A percentile compares a stretch with the other conserved stretches of the same genome.
These are phyloP conservation scores for chimpanzee (Pan troglodytes) DNA, from an alignment of 2,113 vertebrate species.

Conservation along the genomic window NHGRI_mPanTro3-v2.1_pri NC_072402.2:52497001-52497500, in stretches of 20 bases:
- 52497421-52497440: background rate
- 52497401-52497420: accelerated
- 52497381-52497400: accelerated
- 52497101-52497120: background rate
- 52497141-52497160: background rate
- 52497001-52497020: no score
- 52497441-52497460: background rate
- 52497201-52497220: background rate
- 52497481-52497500: background rate
- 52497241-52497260: background rate
- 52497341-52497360: no score
- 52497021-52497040: background rate
- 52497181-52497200: background rate
- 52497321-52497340: no score
- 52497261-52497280: background rate
- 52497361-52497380: background rate
- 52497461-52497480: background rate
- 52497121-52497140: background rate
- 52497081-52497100: background rate
- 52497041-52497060: no score
- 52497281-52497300: background rate
- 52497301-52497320: background rate
- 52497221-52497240: background rate
- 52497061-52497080: no score
- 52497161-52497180: background rate